Percentiles rank a stretch among this genome's conserved stretches.
Conservation (phyloP, 1,140 invertebrate genomes). For the Leguminivora glycinivorella region DNA sequence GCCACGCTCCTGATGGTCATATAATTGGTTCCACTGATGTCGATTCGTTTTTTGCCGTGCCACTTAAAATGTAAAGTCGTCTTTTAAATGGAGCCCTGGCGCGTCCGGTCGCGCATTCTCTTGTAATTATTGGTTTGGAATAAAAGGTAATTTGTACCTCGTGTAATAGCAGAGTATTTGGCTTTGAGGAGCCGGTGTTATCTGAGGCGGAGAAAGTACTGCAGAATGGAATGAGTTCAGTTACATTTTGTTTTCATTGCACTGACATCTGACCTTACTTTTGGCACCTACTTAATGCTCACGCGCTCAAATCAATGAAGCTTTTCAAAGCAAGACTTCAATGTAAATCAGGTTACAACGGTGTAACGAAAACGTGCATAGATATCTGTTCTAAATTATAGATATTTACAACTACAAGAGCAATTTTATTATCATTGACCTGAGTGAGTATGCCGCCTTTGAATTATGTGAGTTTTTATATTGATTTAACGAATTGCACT, state of each 20-base stretch:
- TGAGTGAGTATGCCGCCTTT: too few relatives aligned
- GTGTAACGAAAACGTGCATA: not conserved
- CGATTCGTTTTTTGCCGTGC: slow-evolving; percentile 37
- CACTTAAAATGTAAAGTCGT: slow-evolving; percentile 33
- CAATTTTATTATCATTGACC: too few relatives aligned
- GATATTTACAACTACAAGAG: too few relatives aligned
- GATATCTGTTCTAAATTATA: too few relatives aligned
- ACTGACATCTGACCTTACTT: slow-evolving; percentile 10
- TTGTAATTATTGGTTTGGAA: slow-evolving; percentile 42
- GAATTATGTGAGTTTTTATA: not conserved
- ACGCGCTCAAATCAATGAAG: not conserved
- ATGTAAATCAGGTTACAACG: not conserved
- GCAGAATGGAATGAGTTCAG: slow-evolving; percentile 6
- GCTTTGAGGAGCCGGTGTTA: slow-evolving; percentile 20
- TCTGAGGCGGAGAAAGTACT: slow-evolving; percentile 9
- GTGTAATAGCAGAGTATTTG: slow-evolving; percentile 31
- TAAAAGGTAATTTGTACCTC: slow-evolving; percentile 40
- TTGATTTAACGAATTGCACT: too few relatives aligned
- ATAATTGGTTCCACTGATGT: slow-evolving; percentile 46
- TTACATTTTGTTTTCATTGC: slow-evolving; percentile 17
- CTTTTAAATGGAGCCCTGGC: slow-evolving; percentile 31
- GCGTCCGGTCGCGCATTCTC: slow-evolving; percentile 37
- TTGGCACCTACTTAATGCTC: slow-evolving; percentile 12
- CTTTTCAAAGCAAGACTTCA: not conserved
- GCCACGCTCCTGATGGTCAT: slow-evolving; percentile 34